phyloP scores from a whole-genome alignment of 2,113 vertebrate species.

The Scatophagus argus region DNA sequence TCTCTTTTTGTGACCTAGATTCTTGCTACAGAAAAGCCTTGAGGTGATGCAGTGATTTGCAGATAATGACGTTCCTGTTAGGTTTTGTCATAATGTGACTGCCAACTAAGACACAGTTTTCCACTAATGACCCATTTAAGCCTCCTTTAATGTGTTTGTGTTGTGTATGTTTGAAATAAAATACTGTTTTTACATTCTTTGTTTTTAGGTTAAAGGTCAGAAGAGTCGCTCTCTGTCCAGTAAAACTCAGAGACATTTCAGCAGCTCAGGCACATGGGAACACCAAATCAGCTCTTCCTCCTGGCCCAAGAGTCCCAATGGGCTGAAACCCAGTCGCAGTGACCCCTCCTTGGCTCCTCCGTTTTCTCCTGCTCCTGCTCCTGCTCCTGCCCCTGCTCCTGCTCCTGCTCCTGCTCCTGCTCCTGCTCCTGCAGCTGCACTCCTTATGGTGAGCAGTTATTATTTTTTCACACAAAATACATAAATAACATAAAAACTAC shows the following conservation, averaged over 20 bases:
- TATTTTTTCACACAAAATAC: too few relatives aligned
- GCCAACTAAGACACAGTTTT: neutral
- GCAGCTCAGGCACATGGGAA: constrained; percentile 87
- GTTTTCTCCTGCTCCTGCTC: neutral
- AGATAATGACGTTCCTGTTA: neutral
- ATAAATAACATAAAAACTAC: neutral
- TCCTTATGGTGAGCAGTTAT: constrained; percentile 42
- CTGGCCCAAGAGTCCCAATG: constrained; percentile 78
- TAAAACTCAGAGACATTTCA: constrained; percentile 71
- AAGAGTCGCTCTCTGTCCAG: constrained; percentile 46
- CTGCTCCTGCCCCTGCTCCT: neutral
- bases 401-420: neutral
- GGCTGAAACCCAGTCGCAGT: constrained; percentile 87
- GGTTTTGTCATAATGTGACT: neutral
- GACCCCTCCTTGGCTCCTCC: constrained; percentile 86
- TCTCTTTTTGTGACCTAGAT: neutral
- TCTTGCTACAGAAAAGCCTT: neutral
- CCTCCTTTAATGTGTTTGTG: neutral
- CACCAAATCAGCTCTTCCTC: constrained; percentile 56
- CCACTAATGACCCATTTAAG: neutral
- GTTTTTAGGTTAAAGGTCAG: constrained; percentile 37
- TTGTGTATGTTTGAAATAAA: neutral
- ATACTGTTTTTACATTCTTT: neutral
- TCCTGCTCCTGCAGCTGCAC: neutral
- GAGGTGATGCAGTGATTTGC: constrained; percentile 3